A percentile compares a stretch with the other conserved stretches of the same genome.
Evolutionary conservation across 2,113 vertebrate species (phyloP).

Genomic region (Microcebus tavaratra): DNA sequence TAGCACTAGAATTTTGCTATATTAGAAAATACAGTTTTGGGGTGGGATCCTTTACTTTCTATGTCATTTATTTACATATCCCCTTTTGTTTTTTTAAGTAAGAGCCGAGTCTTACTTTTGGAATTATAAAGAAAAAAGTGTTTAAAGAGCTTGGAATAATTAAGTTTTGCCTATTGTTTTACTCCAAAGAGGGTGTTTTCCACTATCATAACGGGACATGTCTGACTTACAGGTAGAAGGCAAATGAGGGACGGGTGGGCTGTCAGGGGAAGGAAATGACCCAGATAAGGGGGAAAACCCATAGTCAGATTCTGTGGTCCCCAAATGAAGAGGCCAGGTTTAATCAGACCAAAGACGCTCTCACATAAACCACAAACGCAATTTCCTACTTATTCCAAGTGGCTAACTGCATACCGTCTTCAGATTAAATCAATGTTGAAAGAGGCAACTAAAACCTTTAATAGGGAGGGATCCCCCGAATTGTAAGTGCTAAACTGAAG

Average conservation of each 20-base stretch:
- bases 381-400: neutral
- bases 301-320: neutral
- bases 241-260: neutral
- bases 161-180: neutral
- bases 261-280: neutral
- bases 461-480: neutral
- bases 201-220: neutral
- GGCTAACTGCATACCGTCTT: neutral
- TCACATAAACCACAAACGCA: neutral
- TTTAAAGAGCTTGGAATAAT: neutral
- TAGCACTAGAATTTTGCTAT: neutral
- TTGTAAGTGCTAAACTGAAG: neutral
- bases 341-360: neutral
- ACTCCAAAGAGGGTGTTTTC: neutral
- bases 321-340: neutral
- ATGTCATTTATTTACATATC: neutral
- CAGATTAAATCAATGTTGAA: neutral
- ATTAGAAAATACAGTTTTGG: neutral
- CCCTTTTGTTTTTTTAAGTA: neutral
- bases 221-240: neutral
- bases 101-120: neutral
- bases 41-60: neutral
- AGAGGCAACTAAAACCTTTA: neutral
- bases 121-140: neutral
- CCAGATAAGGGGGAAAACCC: neutral